These are phyloP conservation scores for Anoncus sp. DNA, from an alignment of 2,888 invertebrate species.

Conservation along the genomic window DNA sequence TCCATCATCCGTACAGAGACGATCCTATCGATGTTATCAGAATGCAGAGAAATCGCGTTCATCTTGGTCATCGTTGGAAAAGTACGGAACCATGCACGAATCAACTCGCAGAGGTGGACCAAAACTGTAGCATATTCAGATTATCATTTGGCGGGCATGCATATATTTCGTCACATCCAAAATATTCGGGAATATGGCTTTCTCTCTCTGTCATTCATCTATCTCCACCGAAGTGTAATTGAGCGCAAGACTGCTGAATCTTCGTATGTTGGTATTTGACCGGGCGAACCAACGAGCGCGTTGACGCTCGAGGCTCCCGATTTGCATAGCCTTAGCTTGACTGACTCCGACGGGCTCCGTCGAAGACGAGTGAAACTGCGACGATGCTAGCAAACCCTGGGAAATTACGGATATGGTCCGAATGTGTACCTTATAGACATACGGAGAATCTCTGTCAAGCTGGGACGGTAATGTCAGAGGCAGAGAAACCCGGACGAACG, in stretches of 20 bases:
- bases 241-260: constrained; percentile 63
- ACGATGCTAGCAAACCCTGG: constrained; percentile 68
- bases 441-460: constrained; percentile 2
- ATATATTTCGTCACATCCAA: constrained; percentile 2
- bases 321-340: constrained; percentile 69
- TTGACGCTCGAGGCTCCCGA: constrained; percentile 73
- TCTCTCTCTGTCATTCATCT: background rate
- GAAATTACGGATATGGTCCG: constrained; percentile 70
- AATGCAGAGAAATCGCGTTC: background rate
- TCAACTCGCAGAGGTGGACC: background rate
- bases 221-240: constrained; percentile 69
- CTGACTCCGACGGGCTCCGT: constrained; percentile 9
- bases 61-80: background rate
- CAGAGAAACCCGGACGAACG: constrained; percentile 66
- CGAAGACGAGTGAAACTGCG: constrained; percentile 71
- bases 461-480: background rate
- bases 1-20: background rate
- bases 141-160: constrained; percentile 7
- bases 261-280: constrained; percentile 34
- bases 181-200: background rate
- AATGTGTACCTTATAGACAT: constrained; percentile 1
- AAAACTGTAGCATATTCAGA: constrained; percentile 13
- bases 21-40: background rate
- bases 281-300: constrained; percentile 32
- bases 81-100: background rate